Base-by-base conservation (phyloP, 1,140 invertebrate genomes). In the Neelides sp. region DNA sequence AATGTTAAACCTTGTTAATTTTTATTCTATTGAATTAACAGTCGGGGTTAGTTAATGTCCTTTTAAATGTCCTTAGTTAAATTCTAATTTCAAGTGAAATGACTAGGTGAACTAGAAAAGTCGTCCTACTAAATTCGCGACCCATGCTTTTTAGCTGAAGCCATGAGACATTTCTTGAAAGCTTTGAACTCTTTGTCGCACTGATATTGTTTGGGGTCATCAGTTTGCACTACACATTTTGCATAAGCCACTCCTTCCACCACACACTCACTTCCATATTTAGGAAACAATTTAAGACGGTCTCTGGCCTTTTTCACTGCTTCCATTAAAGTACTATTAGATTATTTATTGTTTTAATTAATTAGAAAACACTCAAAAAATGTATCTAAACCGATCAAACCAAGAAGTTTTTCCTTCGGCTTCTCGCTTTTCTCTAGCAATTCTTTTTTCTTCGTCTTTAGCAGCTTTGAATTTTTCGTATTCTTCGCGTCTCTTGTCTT, bases 151-250 rank as follows among this genome's bases (percentile, higher is more conserved):
- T 62, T 66, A 10, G 65, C 65, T 22, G 65, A 60, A 44, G 50
- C 45, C 13, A 50, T 45, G 20, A 64, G 48, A 55, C 64, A 66
- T 36, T 58, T 58, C 58, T 79, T 79, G 62, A 89, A 83, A 48
- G 78, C 72, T 20, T 74, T 63, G 64, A 89, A 90, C 62, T 89
- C 84, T 48, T 74, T 70, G 24, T 72, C 66, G 65, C 85, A 90
- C 63, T 79, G 76, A 63, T 80, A 71, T 60, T 82, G 78, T 56
- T 77, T 73, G 2, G 87, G 67, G 65, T 83, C 78, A 44, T 79
- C 75, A 62, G 80, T 61, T 54, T 65, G 78, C 4, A 74, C 68
- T 2, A 87, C 82, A 69, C 86, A 90, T 22, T 72, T 70, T 1
- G 85, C 85, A 68, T 91, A 90, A 2, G 71, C 57, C 3, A 71